Base-by-base conservation (phyloP, 2,888 invertebrate species). In the Plusia festucae region DNA sequence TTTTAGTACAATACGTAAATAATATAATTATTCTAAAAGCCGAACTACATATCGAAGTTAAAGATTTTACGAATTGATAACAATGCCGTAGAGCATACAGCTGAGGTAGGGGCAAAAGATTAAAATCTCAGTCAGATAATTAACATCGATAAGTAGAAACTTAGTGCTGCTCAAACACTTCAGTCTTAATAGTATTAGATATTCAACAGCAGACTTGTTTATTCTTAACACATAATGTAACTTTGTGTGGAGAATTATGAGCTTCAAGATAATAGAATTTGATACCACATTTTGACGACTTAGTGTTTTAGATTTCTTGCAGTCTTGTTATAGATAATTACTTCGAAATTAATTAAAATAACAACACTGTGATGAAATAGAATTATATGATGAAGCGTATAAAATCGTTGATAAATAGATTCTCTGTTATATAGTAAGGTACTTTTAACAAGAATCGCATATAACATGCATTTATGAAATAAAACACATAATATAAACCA, bases 101-200 rank as follows among this genome's bases (percentile, higher is more conserved):
- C 53, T 20, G 63, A 49, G 52, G 18, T 56, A 40, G 27, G 16
- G 30, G 49, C 13, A 16, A n/a, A 20, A 55, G 53, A 61, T 66
- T 64, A 51, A 60, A 65, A 70, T 66, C 57, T 62, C 56, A 62
- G 60, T 16, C 2, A 62, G 62, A 66, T 76, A 69, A 73, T 76
- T 66, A 61, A 40, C 49, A 53, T 51, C 24, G 60, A 70, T 67
- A 66, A 69, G 54, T 30, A 54, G 15, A 30, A 69, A 72, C 53
- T 60, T 60, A 63, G 60, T 68, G 56, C 49, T 58, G 20, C 34
- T 60, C 52, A 59, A 62, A 62, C 60, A 62, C 40, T 65, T 72
- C 49, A 15, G 51, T 61, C 62, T 46, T 63, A 53, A 56, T 57
- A 64, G n/a, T 40, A 64, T 53, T 20, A 56, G n/a, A 52, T 60